Evolutionary conservation across 2,888 invertebrate genomes (phyloP).

Genomic region (Nephrotoma appendiculata): DNA sequence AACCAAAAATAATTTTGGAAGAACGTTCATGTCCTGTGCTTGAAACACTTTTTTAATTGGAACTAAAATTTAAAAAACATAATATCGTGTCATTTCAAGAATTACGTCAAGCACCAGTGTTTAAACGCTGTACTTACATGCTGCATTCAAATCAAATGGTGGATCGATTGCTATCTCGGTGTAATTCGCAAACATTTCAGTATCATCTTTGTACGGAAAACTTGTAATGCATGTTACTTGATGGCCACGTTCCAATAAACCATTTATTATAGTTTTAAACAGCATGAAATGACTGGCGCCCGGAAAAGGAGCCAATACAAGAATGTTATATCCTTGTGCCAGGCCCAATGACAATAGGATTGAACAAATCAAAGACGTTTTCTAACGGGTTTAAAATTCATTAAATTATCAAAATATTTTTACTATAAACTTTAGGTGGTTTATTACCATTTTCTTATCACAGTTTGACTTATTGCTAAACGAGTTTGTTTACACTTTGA

Average conservation of each 20-base stretch:
- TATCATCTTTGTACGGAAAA: background rate
- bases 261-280: slow-evolving; percentile 28
- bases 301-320: slow-evolving; percentile 31
- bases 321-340: slow-evolving; percentile 18
- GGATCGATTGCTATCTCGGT: background rate
- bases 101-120: background rate
- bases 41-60: background rate
- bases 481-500: no score
- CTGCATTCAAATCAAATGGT: background rate
- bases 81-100: background rate
- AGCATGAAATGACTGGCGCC: slow-evolving; percentile 32
- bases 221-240: slow-evolving; percentile 21
- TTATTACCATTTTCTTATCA: no score
- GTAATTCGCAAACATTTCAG: background rate
- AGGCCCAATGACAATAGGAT: background rate
- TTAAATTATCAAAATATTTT: no score
- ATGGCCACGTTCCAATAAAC: slow-evolving; percentile 30
- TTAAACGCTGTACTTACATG: background rate
- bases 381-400: no score
- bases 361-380: background rate
- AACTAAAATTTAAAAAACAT: background rate
- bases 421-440: no score
- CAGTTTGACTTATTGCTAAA: no score
- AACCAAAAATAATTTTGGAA: background rate
- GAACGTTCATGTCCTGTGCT: background rate